Evolutionary conservation across 2,888 invertebrate species (phyloP).

Genomic region (Standfussiana lucernea): DNA sequence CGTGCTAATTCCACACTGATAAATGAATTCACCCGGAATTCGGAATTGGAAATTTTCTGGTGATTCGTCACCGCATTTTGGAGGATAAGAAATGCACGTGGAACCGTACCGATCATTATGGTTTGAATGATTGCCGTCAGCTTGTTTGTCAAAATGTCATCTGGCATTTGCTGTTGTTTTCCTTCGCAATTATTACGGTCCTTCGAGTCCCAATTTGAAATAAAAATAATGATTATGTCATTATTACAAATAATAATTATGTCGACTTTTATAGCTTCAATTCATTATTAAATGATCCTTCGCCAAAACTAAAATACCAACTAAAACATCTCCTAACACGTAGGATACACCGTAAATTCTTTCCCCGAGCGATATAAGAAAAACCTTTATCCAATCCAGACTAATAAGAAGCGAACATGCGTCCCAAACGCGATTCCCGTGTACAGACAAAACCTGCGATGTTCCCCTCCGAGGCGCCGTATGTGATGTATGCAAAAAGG

Average conservation of each 20-base stretch:
- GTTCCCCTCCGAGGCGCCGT: constrained; percentile 85
- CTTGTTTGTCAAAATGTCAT: constrained; percentile 45
- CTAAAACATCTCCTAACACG: constrained; percentile 22
- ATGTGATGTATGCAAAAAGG: constrained; percentile 91
- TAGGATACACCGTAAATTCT: constrained; percentile 56
- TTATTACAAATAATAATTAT: no score
- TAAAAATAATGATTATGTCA: no score
- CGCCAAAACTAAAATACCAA: neutral
- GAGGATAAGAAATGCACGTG: constrained; percentile 54
- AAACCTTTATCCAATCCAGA: constrained; percentile 87
- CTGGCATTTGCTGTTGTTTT: constrained; percentile 49
- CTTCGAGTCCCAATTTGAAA: no score
- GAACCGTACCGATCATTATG: constrained; percentile 39
- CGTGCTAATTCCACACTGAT: constrained; percentile 86
- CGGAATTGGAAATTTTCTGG: constrained; percentile 77
- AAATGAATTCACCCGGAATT: constrained; percentile 84
- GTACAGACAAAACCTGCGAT: constrained; percentile 87
- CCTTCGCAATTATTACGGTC: neutral
- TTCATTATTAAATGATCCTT: neutral
- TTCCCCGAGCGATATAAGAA: constrained; percentile 80
- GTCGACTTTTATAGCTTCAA: no score
- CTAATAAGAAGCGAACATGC: constrained; percentile 89
- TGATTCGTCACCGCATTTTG: constrained; percentile 73
- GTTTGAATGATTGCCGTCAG: constrained; percentile 40
- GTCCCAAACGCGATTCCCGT: constrained; percentile 89